Evolutionary conservation across 2,797 vertebrate species (phyloP), one percentile per base, ranked within the genome.

Genomic region (Petrocephalus sullivani): DNA sequence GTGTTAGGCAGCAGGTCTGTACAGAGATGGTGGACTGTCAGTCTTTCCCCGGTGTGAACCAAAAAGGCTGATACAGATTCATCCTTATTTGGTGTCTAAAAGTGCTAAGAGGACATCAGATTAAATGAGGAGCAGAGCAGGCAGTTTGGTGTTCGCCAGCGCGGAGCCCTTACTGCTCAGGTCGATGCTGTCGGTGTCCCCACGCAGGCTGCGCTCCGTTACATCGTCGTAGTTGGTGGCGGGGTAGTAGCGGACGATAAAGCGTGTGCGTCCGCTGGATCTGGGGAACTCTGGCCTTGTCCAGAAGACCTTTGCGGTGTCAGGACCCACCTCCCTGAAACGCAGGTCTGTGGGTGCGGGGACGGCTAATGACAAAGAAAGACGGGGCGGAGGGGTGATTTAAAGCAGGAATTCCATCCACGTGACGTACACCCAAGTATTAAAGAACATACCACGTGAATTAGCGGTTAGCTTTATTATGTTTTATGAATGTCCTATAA

Each of bases 1-100:
- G 97, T 99, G 89, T 97, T 96, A 6, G 98, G 98, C 86, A 98
- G 95, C 88, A 99, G 93, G 93, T 97, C 98, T 99, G 94, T 75
- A 87, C 91, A 75, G 4, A 89, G 23, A 83, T 10, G 16, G 82
- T 46, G 60, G 5, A 67, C 12, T 56, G 19, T 85, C 53, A 83
- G 67, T 84, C 81, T 49, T 49, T 81, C 75, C 46, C 41, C 75
- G 9, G 75, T 16, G 37, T 12, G 41, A 46, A 37, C 64, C 64
- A 7, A 71, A 37, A 37, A 71, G 28, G 64, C 10, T 37, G 37
- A 81, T 10, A 10, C 41, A 9, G 75, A 49, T 81, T 21, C 2
- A 1, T 3, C 23, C 41, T 49, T 78, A 46, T 78, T 46, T 49
- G 33, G 67, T 75, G 19, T 41, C 67, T 75, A 41, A 14, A 46